Evolutionary conservation across 1,140 invertebrate genomes (phyloP), one percentile per base, ranked within the genome.

Genomic region (Ridgeia piscesae): DNA sequence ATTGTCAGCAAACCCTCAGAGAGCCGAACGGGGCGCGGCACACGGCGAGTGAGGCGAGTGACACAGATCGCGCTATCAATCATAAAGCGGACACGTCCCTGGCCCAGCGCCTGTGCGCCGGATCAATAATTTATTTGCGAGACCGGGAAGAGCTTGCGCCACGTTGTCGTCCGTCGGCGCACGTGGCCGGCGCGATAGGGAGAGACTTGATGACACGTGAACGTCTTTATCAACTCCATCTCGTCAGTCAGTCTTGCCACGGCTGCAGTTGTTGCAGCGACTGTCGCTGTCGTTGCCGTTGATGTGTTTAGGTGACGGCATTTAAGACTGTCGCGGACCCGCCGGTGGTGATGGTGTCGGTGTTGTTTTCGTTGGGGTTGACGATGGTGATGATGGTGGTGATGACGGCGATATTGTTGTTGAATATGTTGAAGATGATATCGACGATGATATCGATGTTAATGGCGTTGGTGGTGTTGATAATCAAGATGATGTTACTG

Each of bases 121-220:
- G 58, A 77, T 77, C 58, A 77, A 77, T 77, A 77, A 77, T 77
- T 77, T 77, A 77, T 77, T 77, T 77, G 58, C 14, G 58, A 77
- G 58, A 77, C 27, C 58, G 17, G 27, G 58, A 77, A 27, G 58
- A 77, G 58, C 58, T 77, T 77, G 58, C 58, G 27, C 58, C 11
- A 77, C 27, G 27, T 77, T 77, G 58, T 77, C 58, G 17, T 77
- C 58, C 6, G 58, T 14, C 17, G 27, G 14, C 48, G 48, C 48
- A 21, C 21, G 48, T 50, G 48, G 8, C 21, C 8, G 8, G 8
- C 48, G 48, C 0, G 48, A 50, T 50, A 50, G 58, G 58, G 27
- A 77, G 58, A 77, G 58, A 77, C 11, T 9, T 77, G 58, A 17
- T 31, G 14, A 77, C 17, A 21, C 58, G 58, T 21, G 58, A 17